Evolutionary conservation across 1,140 invertebrate species (phyloP).

Genomic region (Caenorhabditis latens): DNA sequence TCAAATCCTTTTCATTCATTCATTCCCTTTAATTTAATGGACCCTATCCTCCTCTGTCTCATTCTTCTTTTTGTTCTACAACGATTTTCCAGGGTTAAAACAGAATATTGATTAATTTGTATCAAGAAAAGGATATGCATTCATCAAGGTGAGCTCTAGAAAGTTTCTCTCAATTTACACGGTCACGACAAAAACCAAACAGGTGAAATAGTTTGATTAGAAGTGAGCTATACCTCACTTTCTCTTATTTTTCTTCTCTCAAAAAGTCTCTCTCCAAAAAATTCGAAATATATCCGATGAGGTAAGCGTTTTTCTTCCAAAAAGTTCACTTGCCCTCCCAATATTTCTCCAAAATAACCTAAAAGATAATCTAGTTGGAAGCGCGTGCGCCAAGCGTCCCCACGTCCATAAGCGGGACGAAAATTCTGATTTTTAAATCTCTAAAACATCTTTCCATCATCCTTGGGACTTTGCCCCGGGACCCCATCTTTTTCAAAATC

Average conservation of each 20-base stretch:
- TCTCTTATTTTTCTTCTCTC: not conserved
- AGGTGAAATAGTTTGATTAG: constrained; percentile 7
- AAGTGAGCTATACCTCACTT: not conserved
- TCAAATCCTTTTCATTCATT: constrained; percentile 23
- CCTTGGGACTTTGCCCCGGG: constrained; percentile 31
- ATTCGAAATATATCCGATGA: not conserved
- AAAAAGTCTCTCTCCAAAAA: not conserved
- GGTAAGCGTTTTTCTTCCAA: not conserved
- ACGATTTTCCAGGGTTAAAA: not conserved
- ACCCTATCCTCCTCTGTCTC: constrained; percentile 14
- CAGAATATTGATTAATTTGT: not conserved
- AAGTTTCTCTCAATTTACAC: not conserved
- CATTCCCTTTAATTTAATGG: constrained; percentile 36
- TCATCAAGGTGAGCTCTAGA: constrained; percentile 37
- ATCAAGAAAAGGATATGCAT: constrained; percentile 32
- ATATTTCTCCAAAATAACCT: not conserved
- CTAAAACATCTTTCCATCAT: constrained; percentile 47
- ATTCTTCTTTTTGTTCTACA: not conserved
- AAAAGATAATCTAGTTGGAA: not conserved
- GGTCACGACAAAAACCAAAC: not conserved
- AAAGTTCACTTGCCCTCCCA: not conserved
- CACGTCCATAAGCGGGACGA: constrained; percentile 28
- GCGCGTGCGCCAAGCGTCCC: not conserved
- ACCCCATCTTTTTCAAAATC: constrained; percentile 54
- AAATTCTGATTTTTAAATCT: constrained; percentile 57